These are phyloP conservation scores for Spilarctia lutea DNA, from an alignment of 2,888 invertebrate species.

Conservation along the genomic window DNA sequence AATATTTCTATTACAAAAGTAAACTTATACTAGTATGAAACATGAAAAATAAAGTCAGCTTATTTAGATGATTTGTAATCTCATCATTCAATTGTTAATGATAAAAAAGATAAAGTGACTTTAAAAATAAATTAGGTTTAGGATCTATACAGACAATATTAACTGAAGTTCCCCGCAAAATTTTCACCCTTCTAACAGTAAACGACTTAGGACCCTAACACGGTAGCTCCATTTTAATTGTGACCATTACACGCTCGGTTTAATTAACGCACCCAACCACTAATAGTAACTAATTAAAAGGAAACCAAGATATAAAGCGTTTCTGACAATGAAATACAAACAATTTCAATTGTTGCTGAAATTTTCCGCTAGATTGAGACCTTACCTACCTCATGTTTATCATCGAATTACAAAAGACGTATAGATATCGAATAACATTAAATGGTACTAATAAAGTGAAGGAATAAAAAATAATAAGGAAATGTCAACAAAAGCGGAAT, in stretches of 20 bases:
- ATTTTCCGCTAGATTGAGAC: neutral
- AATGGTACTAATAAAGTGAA: conserved; percentile 9
- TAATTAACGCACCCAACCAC: conserved; percentile 55
- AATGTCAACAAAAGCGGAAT: conserved; percentile 14
- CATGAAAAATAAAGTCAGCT: neutral
- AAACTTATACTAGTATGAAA: neutral
- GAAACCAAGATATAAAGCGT: conserved; percentile 46
- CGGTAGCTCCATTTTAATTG: conserved; percentile 56
- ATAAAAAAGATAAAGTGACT: neutral
- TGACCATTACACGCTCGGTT: conserved; percentile 57
- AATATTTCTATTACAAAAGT: neutral
- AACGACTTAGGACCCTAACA: conserved; percentile 47
- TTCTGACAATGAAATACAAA: conserved; percentile 40
- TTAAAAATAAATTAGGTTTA: conserved; percentile 20
- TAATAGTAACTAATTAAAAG: conserved; percentile 57
- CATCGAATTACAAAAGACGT: neutral
- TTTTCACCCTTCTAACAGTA: conserved; percentile 42
- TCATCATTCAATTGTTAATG: conserved; percentile 11
- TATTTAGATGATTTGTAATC: neutral
- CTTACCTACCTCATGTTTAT: neutral
- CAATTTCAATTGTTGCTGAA: conserved; percentile 16
- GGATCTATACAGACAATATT: conserved; percentile 20
- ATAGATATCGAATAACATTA: neutral
- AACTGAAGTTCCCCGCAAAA: conserved; percentile 26
- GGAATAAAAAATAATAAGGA: conserved; percentile 15